Conservation (phyloP, 1,140 invertebrate species). For the Leptinotarsa undecemlineata region DNA sequence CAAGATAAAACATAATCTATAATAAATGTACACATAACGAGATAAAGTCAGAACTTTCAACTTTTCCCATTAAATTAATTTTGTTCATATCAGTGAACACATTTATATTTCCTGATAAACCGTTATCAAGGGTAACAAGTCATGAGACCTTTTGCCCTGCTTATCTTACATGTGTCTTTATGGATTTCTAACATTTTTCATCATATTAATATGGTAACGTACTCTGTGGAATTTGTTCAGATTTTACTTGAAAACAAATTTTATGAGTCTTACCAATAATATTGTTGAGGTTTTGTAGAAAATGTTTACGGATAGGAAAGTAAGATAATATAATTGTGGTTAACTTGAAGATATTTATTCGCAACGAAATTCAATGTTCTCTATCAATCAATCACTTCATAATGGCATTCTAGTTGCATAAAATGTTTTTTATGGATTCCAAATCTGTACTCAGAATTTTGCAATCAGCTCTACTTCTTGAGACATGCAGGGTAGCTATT, state of each 20-base stretch:
- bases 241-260: not conserved
- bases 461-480: too few species aligned
- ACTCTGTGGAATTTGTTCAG: not conserved
- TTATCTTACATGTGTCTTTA: not conserved
- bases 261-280: not conserved
- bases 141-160: not conserved
- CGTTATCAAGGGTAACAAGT: not conserved
- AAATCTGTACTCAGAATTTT: too few species aligned
- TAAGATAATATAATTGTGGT: too few species aligned
- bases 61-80: conserved; percentile 6
- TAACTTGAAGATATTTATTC: too few species aligned
- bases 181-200: not conserved
- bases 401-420: too few species aligned
- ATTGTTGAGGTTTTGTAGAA: too few species aligned
- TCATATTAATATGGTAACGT: not conserved
- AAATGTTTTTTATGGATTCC: too few species aligned
- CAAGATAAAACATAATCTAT: not conserved
- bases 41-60: not conserved
- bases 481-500: too few species aligned
- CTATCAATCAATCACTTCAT: too few species aligned
- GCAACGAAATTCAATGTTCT: too few species aligned
- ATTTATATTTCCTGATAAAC: conserved; percentile 6
- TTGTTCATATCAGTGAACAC: conserved; percentile 8
- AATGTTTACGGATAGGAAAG: too few species aligned
- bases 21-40: conserved; percentile 6